Percentiles rank a stretch among this genome's conserved stretches.
phyloP scores from a whole-genome alignment of 2,113 vertebrate species.

The Platycercus adscitus region DNA sequence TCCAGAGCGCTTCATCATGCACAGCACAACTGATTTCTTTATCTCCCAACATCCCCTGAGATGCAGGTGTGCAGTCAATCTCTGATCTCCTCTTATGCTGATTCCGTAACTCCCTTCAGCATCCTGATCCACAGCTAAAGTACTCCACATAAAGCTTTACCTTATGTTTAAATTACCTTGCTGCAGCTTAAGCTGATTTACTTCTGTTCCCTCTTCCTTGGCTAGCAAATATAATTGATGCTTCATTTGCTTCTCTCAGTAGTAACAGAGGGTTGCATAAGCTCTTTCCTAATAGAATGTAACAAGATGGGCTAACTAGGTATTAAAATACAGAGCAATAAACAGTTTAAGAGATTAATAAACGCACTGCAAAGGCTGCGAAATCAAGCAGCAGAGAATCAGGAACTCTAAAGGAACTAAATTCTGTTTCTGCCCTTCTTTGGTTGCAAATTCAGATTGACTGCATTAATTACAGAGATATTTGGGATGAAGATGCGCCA shows the following conservation, averaged over 20 bases:
- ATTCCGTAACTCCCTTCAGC: neutral
- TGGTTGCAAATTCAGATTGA: neutral
- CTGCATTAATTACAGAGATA: neutral
- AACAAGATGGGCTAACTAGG: neutral
- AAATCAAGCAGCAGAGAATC: neutral
- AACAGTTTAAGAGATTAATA: neutral
- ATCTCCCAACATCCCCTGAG: neutral
- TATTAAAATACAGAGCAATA: conserved; percentile 5
- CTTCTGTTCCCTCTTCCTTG: neutral
- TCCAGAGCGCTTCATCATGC: neutral
- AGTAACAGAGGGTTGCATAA: neutral
- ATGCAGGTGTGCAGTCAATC: neutral
- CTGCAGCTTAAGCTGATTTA: neutral
- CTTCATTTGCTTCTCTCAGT: conserved; percentile 10
- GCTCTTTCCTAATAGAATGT: neutral
- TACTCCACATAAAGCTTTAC: neutral
- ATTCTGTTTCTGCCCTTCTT: neutral
- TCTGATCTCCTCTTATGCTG: neutral
- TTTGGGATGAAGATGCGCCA: neutral
- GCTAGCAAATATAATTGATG: neutral
- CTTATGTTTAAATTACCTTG: neutral
- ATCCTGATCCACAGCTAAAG: neutral
- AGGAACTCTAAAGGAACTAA: neutral
- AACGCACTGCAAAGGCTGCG: neutral
- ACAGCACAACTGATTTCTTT: neutral